Evolutionary conservation across 30 jellyfish, hydroid and myxozoan genomes (phyloP), one percentile per base, ranked within the genome.

Genomic region (Mastigias papua): DNA sequence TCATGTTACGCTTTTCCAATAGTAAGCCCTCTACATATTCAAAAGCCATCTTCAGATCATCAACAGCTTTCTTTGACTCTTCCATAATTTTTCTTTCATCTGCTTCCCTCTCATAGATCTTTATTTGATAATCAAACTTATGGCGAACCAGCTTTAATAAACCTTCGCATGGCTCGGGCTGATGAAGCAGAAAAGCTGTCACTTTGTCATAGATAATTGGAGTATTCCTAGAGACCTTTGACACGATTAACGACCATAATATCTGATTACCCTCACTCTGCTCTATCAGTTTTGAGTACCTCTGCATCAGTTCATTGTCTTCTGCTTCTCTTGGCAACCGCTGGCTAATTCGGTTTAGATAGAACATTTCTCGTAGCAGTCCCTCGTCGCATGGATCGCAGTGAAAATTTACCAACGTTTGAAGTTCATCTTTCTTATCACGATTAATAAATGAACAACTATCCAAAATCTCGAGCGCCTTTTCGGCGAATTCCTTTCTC

Each of bases 101-200:
- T 5, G 30, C n/a, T 9, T 69, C 80, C n/a, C 33, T 31, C 13
- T 69, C 31, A 7, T 2, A 26, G 1, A 69, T 69, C 4, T 15
- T 4, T 31, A 69, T 29, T 31, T 69, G 32, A 21, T 26, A 31
- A 10, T 20, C 13, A 46, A 69, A 69, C 61, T 26, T 31, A 1
- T 1, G 4, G 3, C 9, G 10, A 15, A 46, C 80, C n/a, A 69
- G 29, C 22, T 31, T 17, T 26, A 69, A 31, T 25, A 69, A 69
- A 26, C 31, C 80, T 10, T 69, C 61, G 26, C 60, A 69, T 3
- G 80, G 80, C 61, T 69, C 61, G 1, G 80, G 9, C 26, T 69
- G 80, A 28, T 6, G n/a, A 22, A 5, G 26, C 3, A 69, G 61
- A 9, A 20, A 0, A 2, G 10, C 27, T 20, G 60, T 69, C 17